Evolutionary conservation across 2,113 vertebrate species (phyloP), one percentile per base, ranked within the genome.

Genomic region (Tenebrosternarchus preto): DNA sequence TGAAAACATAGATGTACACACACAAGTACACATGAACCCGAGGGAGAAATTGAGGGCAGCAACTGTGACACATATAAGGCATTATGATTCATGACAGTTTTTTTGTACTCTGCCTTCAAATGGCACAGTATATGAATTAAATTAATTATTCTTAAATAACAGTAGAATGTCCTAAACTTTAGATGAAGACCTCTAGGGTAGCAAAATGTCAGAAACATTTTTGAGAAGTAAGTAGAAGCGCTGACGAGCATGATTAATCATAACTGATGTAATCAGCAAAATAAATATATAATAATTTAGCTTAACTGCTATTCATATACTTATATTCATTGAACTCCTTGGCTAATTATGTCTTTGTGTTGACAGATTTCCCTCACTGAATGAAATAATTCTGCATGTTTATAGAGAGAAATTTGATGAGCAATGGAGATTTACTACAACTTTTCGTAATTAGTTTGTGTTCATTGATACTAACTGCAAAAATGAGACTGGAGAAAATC

Each of bases 391-490:
- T 93, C 90, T 89, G 88, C 91, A 86, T 88, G 90, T 91, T 91
- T 91, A 87, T 85, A 86, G 86, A 91, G 87, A 88, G 89, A 90
- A 89, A 89, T 89, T 88, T 88, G 87, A 86, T 77, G 82, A 88
- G 86, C 89, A 90, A 86, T 84, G 87, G 84, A 91, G 88, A 92
- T 92, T 92, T 90, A 90, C 89, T 50, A 90, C 87, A 92, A 90
- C 89, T 90, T 82, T 92, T 89, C 91, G 90, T 90, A 92, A 93
- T 92, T 92, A 92, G 90, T 88, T 85, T 87, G 91, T 87, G 91
- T 92, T 92, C 88, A 91, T 92, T 92, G 92, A 86, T 86, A 87
- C 88, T 92, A 92, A 91, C 90, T 91, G 90, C 87, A 88, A 90
- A 86, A 59, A 64, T 3, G 15, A 89, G 46, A 63, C 74, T 43